Percentiles rank a stretch among this genome's conserved stretches.
These are phyloP conservation scores for Calycopis cecrops DNA, from an alignment of 1,140 invertebrate genomes.

Conservation along the genomic window DNA sequence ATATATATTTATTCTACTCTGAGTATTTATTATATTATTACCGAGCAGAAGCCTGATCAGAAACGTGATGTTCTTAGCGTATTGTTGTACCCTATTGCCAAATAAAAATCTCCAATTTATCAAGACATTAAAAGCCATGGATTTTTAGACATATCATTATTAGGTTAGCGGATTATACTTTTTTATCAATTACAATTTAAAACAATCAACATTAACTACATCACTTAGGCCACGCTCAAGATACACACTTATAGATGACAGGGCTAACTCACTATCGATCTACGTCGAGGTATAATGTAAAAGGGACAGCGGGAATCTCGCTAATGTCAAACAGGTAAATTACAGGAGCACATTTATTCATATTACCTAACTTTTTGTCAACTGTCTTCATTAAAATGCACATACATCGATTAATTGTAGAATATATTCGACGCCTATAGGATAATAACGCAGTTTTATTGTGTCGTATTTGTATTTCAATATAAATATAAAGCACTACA, in stretches of 20 bases:
- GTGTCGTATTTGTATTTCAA: too few relatives aligned
- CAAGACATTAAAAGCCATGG: background rate
- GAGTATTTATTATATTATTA: slow-evolving; percentile 9
- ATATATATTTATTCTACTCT: slow-evolving; percentile 13
- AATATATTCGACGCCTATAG: too few relatives aligned
- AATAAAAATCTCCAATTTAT: slow-evolving; percentile 2
- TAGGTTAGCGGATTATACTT: background rate
- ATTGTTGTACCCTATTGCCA: background rate
- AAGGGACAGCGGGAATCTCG: too few relatives aligned
- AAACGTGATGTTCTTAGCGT: background rate
- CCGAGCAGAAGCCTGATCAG: background rate
- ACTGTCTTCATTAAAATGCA: too few relatives aligned
- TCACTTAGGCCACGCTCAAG: background rate
- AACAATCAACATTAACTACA: background rate
- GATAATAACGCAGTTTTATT: too few relatives aligned
- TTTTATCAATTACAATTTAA: background rate
- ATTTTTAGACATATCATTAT: background rate
- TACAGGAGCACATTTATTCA: too few relatives aligned
- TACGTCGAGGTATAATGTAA: too few relatives aligned
- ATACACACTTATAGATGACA: background rate
- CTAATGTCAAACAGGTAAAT: too few relatives aligned
- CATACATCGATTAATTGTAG: too few relatives aligned
- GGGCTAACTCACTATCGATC: too few relatives aligned
- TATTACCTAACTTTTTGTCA: too few relatives aligned
- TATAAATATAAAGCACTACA: too few relatives aligned